Evolutionary conservation across 2,113 vertebrate genomes (phyloP).

Genomic region (Tamias sibiricus): DNA sequence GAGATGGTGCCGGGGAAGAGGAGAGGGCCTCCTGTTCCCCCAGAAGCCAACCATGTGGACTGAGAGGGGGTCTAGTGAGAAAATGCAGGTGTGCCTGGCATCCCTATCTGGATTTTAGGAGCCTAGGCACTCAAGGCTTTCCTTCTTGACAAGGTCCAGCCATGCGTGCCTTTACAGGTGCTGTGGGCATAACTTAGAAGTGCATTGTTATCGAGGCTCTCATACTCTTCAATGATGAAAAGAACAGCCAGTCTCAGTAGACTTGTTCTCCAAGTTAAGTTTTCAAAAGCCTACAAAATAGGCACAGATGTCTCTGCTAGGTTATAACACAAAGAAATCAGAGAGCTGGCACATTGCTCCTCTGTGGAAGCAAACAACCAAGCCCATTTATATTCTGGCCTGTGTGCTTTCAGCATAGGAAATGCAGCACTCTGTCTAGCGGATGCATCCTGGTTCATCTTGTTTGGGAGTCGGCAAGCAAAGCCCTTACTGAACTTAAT

Average conservation of each 20-base stretch:
- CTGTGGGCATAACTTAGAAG: not conserved
- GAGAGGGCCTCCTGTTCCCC: not conserved
- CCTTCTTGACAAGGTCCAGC: not conserved
- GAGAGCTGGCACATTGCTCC: conserved; percentile 15
- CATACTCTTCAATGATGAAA: conserved; percentile 13
- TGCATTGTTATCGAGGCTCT: not conserved
- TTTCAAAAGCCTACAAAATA: conserved; percentile 67
- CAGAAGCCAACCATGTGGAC: not conserved
- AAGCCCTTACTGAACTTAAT: not conserved
- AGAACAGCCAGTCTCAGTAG: conserved; percentile 9
- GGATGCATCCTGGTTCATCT: not conserved
- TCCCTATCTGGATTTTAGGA: not conserved
- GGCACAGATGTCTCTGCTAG: conserved; percentile 48
- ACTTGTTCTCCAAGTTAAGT: conserved; percentile 48
- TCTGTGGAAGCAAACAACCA: conserved; percentile 49
- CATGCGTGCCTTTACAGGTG: not conserved
- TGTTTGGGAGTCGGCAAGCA: conserved; percentile 15
- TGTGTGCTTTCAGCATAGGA: conserved; percentile 1
- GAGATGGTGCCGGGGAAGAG: not conserved
- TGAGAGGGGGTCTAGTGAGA: not conserved
- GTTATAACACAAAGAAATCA: conserved; percentile 47
- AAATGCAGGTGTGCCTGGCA: accelerated
- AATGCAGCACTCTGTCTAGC: not conserved
- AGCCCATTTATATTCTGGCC: conserved; percentile 51
- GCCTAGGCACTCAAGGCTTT: not conserved